Evolutionary conservation across 2,113 vertebrate genomes (phyloP), one percentile per base, ranked within the genome.

Genomic region (Chrysemys picta): DNA sequence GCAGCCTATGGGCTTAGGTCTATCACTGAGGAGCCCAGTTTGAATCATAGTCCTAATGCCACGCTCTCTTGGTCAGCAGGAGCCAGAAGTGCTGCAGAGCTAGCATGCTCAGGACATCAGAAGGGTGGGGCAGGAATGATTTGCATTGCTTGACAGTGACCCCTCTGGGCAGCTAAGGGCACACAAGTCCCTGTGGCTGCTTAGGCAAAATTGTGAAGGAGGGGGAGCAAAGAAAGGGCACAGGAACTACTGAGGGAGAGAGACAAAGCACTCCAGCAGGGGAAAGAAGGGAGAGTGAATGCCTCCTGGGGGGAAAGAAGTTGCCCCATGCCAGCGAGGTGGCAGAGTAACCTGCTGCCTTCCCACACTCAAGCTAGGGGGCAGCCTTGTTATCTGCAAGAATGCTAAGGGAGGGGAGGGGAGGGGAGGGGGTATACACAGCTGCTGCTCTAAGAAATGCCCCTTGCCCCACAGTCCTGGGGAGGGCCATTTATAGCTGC

Each of bases 131-230:
- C 84, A 93, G 65, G 80, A 84, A n/a, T 25, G 19, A 24, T 83
- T 84, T 59, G 13, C 31, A 7, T 1, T 50, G 69, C 82, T 29
- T 25, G 0, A 21, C 0, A 24, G 57, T 57, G 59, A n/a, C 4
- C 5, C 49, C 81, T 76, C 91, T 49, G 42, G 62, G 52, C 45
- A 27, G 2, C 0, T 27, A n/a, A 54, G 22, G 57, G 50, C 45
- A 72, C 16, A 49, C 59, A 45, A n/a, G 42, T 19, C 57, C 56
- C 9, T 11, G 52, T 3, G 52, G 47, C 69, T 87, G 12, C 52
- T 49, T n/a, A 62, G n/a, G 49, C 45, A 53, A 45, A 91, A 11
- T 14, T 45, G 10, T 11, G 6, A 54, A 53, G 59, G 57, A 85
- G 35, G 19, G 29, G 16, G 85, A 38, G 62, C 19, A 56, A 78